A percentile compares a stretch with the other conserved stretches of the same genome.
phyloP scores from a whole-genome alignment of 2,113 vertebrate genomes.

The Lophura nycthemera region DNA sequence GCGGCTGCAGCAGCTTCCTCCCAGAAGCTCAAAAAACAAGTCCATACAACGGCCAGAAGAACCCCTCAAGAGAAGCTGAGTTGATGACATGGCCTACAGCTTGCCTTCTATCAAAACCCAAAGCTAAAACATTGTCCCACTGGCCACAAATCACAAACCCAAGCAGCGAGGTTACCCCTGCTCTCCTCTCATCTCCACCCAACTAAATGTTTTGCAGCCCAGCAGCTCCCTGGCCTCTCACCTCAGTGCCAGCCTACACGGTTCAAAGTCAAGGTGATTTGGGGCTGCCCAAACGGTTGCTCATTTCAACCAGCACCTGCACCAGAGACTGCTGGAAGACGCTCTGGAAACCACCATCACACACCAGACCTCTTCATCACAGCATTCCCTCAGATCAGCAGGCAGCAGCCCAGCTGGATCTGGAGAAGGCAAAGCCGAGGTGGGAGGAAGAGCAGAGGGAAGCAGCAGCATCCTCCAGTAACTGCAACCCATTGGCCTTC shows the following conservation, averaged over 20 bases:
- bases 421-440: background rate
- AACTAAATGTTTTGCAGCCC: too few species aligned
- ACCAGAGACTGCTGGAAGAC: background rate
- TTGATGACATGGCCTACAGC: fast-evolving
- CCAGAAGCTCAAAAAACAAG: too few species aligned
- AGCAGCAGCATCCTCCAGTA: background rate
- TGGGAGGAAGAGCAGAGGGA: background rate
- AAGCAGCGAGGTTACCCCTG: too few species aligned
- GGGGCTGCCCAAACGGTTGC: background rate
- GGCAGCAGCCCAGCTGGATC: too few species aligned
- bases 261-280: background rate
- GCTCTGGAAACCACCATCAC: too few species aligned
- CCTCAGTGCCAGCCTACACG: background rate
- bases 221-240: background rate
- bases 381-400: background rate
- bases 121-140: background rate
- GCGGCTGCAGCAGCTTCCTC: too few species aligned
- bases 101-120: background rate
- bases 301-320: background rate
- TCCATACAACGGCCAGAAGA: background rate
- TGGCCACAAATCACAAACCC: too few species aligned
- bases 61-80: background rate
- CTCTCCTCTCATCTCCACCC: too few species aligned
- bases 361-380: background rate
- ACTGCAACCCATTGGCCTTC: background rate